A percentile compares a stretch with the other conserved stretches of the same genome.
Conservation (phyloP, 2,888 invertebrate genomes). For the Drosophila mercatorum region DNA sequence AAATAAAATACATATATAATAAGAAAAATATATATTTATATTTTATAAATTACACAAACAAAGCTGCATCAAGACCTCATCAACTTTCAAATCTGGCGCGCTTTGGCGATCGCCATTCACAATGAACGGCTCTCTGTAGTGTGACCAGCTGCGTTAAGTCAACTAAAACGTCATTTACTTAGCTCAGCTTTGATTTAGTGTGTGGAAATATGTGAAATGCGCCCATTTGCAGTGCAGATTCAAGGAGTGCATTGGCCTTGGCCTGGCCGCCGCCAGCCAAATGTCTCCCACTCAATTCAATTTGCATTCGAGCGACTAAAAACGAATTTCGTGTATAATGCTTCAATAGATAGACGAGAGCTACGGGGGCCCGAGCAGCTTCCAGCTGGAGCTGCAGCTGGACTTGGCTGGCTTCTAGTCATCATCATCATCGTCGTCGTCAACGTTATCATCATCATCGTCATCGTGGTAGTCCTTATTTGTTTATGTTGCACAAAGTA, state of each 20-base stretch:
- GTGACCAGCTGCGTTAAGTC: background rate
- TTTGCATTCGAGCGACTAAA: slow-evolving; percentile 62
- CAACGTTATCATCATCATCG: slow-evolving; percentile 23
- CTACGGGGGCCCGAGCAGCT: slow-evolving; percentile 4
- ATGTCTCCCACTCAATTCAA: slow-evolving; percentile 51
- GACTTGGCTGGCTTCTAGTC: slow-evolving; percentile 16
- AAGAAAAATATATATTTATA: no score
- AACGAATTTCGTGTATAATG: slow-evolving; percentile 63
- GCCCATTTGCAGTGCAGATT: slow-evolving; percentile 34
- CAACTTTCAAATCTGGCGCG: background rate
- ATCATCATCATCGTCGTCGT: slow-evolving; percentile 20
- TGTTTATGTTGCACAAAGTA: slow-evolving; percentile 79
- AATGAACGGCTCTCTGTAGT: background rate
- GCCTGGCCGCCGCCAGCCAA: slow-evolving; percentile 29
- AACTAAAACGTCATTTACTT: background rate
- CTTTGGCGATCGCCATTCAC: background rate
- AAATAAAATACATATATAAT: no score
- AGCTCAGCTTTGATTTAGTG: background rate
- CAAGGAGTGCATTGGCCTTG: background rate
- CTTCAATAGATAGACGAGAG: slow-evolving; percentile 49
- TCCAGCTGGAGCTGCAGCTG: slow-evolving; percentile 17
- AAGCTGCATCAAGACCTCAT: background rate
- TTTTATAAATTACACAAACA: no score
- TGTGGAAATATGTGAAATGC: slow-evolving; percentile 8
- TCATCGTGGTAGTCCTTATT: slow-evolving; percentile 64